A percentile compares a stretch with the other conserved stretches of the same genome.
Conservation (phyloP, 2,888 invertebrate genomes). For the Tuta absoluta region DNA sequence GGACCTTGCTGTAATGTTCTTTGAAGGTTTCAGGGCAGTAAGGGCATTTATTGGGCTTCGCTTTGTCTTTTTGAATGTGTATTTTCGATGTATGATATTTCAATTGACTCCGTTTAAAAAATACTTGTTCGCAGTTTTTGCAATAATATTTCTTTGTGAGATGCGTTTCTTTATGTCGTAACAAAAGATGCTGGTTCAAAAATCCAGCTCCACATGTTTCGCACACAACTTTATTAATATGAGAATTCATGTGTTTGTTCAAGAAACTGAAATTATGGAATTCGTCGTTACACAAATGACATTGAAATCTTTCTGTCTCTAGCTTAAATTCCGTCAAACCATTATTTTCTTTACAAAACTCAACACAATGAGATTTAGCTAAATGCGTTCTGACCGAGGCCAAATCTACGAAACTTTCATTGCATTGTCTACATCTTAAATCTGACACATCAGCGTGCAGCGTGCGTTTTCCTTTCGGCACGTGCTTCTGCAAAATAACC, state of each 20-base stretch:
- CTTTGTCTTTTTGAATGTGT: slow-evolving; percentile 51
- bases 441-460: slow-evolving; percentile 57
- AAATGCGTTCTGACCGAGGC: slow-evolving; percentile 49
- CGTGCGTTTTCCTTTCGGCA: slow-evolving; percentile 51
- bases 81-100: slow-evolving; percentile 66
- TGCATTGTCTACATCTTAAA: slow-evolving; percentile 53
- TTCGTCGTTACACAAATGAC: slow-evolving; percentile 51
- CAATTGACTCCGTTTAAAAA: slow-evolving; percentile 64
- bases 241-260: slow-evolving; percentile 56
- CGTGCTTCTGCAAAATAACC: slow-evolving; percentile 45
- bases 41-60: slow-evolving; percentile 49
- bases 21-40: slow-evolving; percentile 52
- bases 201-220: slow-evolving; percentile 60
- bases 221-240: slow-evolving; percentile 59
- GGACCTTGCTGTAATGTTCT: slow-evolving; percentile 56
- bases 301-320: slow-evolving; percentile 44
- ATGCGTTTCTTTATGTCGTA: slow-evolving; percentile 55
- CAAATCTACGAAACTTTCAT: slow-evolving; percentile 40
- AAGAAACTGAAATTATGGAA: slow-evolving; percentile 52
- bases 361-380: slow-evolving; percentile 40
- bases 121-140: slow-evolving; percentile 60
- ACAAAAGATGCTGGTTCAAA: slow-evolving; percentile 50
- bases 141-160: slow-evolving; percentile 47
- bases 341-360: slow-evolving; percentile 48
- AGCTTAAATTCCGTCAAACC: slow-evolving; percentile 61